Evolutionary conservation across 2,113 vertebrate genomes (phyloP).

Genomic region (Siphamia tubifer): DNA sequence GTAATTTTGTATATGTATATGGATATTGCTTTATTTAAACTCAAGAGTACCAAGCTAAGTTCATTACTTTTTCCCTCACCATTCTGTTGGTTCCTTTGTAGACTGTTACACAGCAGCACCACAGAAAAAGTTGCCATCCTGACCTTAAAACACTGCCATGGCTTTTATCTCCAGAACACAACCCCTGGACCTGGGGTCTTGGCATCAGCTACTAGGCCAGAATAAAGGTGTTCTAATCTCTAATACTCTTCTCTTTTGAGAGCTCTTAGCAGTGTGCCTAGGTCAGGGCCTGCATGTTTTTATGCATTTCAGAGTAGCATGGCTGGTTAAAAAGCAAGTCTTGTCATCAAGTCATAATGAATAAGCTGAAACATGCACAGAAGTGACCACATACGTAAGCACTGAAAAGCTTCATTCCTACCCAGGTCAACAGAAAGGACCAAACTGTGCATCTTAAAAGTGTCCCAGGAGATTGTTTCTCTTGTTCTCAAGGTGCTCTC

Average conservation of each 20-base stretch:
- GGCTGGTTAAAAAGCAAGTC: conserved; percentile 52
- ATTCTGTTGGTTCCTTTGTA: conserved; percentile 42
- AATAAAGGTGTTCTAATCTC: conserved; percentile 33
- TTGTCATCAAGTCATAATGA: conserved; percentile 45
- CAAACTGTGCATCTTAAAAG: conserved; percentile 20
- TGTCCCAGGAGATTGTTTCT: conserved; percentile 41
- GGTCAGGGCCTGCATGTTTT: conserved; percentile 56
- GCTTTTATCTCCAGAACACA: conserved; percentile 37
- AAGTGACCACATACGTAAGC: conserved; percentile 11
- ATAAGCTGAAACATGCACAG: conserved; percentile 42
- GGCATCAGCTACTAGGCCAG: not conserved
- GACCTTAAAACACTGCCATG: conserved; percentile 58
- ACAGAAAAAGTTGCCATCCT: conserved; percentile 43
- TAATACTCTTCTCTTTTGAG: conserved; percentile 42
- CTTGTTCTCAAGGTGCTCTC: conserved; percentile 66
- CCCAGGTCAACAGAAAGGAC: conserved; percentile 19
- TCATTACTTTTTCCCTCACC: conserved; percentile 39
- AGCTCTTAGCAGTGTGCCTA: conserved; percentile 50
- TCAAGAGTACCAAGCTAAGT: conserved; percentile 36
- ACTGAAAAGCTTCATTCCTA: not conserved
- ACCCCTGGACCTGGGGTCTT: conserved; percentile 22
- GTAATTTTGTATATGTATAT: conserved; percentile 73
- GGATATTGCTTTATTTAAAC: conserved; percentile 67
- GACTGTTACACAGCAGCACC: conserved; percentile 62
- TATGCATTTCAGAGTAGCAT: conserved; percentile 68